Conservation (phyloP, 2,797 vertebrate species). For the Scyliorhinus canicula region DNA sequence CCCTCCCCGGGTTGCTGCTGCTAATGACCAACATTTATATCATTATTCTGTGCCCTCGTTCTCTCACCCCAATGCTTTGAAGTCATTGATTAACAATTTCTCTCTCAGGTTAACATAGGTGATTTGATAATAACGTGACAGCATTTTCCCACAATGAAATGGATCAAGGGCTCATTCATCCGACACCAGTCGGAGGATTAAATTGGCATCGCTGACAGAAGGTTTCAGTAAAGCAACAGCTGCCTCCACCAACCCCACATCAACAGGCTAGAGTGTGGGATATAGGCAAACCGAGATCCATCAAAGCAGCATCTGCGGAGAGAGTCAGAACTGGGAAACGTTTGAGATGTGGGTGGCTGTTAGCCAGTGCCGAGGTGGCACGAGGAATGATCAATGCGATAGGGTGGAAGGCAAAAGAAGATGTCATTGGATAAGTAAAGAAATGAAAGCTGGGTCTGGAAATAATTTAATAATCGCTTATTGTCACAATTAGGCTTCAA, state of each 20-base stretch:
- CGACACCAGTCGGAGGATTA: not conserved
- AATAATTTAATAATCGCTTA: too few relatives aligned
- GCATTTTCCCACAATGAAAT: not conserved
- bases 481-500: too few relatives aligned
- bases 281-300: too few relatives aligned
- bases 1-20: too few relatives aligned
- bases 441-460: not conserved
- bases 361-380: too few relatives aligned
- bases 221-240: not conserved
- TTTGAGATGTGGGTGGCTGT: not conserved
- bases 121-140: not conserved
- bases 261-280: not conserved
- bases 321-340: not conserved
- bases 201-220: not conserved
- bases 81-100: not conserved
- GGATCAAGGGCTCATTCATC: not conserved
- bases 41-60: not conserved
- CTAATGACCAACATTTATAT: not conserved
- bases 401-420: not conserved
- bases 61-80: not conserved
- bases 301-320: too few relatives aligned
- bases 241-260: not conserved
- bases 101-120: not conserved
- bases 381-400: not conserved
- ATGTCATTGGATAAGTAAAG: not conserved